Base-by-base conservation (phyloP, 2,888 invertebrate genomes). In the Dermolepida albohirtum region DNA sequence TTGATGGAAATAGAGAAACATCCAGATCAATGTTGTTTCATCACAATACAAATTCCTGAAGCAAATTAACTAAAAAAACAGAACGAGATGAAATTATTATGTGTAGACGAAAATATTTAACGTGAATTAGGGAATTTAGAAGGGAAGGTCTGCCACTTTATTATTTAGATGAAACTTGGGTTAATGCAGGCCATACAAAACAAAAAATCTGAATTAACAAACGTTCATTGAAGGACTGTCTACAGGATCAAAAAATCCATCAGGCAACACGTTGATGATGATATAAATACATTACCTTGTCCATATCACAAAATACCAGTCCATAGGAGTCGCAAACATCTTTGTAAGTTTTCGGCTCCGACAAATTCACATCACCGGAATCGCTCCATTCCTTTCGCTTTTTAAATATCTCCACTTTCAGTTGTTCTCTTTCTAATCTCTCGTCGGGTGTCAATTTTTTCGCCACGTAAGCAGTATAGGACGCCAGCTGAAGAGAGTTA, bases 261-360 rank as follows among this genome's bases (percentile, higher is more conserved):
- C n/a, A n/a, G n/a, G n/a, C n/a, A n/a, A n/a, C n/a, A n/a, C n/a
- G n/a, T n/a, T n/a, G n/a, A 22, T 22, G 4, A 22, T 22, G 4
- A 22, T 2, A 22, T 22, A 22, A 22, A 22, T 22, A 22, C 22
- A 22, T 54, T 63, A 66, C 66, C 55, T 34, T 66, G 51, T 69
- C 39, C 12, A 72, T 41, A 76, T 83, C 82, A 72, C 79, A 79
- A 68, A 83, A 83, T 55, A 85, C 79, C 14, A 89, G 72, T 17
- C 86, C 88, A 76, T 87, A 88, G 73, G 84, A 83, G 49, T 80
- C 74, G 10, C 81, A 73, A 0, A 84, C 83, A 5, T 85, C 85
- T 2, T 83, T 80, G 73, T 87, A 88, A 0, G 82, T 83, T 1
- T 80, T 71, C 5, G 87, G 86, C 71, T 64, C 69, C n/a, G 12